phyloP scores from a whole-genome alignment of 2,888 invertebrate genomes.

The Latheticus oryzae region DNA sequence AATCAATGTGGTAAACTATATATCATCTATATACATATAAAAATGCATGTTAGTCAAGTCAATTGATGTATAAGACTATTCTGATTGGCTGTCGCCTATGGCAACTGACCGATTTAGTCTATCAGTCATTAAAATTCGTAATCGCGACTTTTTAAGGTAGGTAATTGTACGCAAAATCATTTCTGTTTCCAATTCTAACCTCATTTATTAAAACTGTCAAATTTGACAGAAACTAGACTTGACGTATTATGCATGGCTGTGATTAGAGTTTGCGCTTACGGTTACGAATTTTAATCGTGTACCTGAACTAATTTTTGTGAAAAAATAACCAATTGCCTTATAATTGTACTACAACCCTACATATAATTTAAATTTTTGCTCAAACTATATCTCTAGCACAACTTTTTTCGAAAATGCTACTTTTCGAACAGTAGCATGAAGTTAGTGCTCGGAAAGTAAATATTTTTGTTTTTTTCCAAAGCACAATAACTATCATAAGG shows the following conservation, averaged over 20 bases:
- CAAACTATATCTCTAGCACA: conserved; percentile 35
- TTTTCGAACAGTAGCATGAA: conserved; percentile 5
- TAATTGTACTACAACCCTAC: conserved; percentile 30
- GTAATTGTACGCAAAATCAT: too few species aligned
- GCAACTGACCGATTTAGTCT: conserved; percentile 7
- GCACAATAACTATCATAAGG: conserved; percentile 36
- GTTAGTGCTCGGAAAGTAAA: conserved; percentile 16
- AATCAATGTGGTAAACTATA: conserved; percentile 48
- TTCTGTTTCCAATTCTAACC: too few species aligned
- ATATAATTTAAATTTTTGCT: conserved; percentile 32
- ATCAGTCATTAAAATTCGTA: conserved; percentile 37
- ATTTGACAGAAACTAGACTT: too few species aligned
- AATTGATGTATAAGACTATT: conserved; percentile 50
- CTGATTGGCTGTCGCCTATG: not conserved
- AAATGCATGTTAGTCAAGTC: conserved; percentile 46
- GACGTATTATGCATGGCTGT: conserved; percentile 32
- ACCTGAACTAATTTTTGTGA: conserved; percentile 35
- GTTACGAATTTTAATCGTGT: conserved; percentile 34
- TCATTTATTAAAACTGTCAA: too few species aligned
- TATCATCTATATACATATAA: conserved; percentile 48
- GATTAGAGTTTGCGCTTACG: conserved; percentile 18
- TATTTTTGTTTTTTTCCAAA: conserved; percentile 29
- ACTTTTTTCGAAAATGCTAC: conserved; percentile 13
- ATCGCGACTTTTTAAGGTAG: conserved; percentile 28
- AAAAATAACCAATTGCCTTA: conserved; percentile 35